Percentiles rank a stretch among this genome's conserved stretches.
phyloP scores from a whole-genome alignment of 2,113 vertebrate genomes.

The Phaethon lepturus region DNA sequence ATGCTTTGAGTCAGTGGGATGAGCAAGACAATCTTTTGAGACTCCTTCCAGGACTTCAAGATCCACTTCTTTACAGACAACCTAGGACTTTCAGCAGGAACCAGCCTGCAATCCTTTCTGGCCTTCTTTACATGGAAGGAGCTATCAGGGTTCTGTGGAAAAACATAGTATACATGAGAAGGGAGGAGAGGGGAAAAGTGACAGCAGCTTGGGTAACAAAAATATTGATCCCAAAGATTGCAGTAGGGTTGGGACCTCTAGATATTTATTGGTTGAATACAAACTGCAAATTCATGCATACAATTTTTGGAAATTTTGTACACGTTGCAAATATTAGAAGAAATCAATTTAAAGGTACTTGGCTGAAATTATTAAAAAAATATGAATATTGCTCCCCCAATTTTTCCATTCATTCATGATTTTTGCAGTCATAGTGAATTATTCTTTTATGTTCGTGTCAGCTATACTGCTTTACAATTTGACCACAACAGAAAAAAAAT shows the following conservation, averaged over 20 bases:
- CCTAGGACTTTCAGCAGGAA: background rate
- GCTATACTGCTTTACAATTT: background rate
- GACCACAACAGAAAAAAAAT: background rate
- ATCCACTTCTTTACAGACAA: background rate
- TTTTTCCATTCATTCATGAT: background rate
- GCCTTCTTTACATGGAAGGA: background rate
- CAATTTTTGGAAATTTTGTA: background rate
- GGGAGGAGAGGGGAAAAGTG: background rate
- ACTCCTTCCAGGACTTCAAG: background rate
- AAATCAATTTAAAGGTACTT: background rate
- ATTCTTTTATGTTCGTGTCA: background rate
- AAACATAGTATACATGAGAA: background rate
- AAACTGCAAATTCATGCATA: background rate
- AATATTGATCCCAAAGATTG: background rate
- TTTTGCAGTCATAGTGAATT: background rate
- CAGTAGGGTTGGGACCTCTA: background rate
- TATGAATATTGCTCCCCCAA: rapidly evolving
- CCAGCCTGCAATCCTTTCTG: background rate
- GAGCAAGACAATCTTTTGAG: background rate
- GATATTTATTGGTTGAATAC: background rate
- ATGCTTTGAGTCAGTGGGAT: background rate
- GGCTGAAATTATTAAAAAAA: background rate
- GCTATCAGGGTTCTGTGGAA: background rate
- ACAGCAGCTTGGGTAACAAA: background rate
- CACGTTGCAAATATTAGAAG: background rate